Percentiles rank a stretch among this genome's conserved stretches.
phyloP scores from a whole-genome alignment of 2,113 vertebrate genomes.

The Prionailurus viverrinus region DNA sequence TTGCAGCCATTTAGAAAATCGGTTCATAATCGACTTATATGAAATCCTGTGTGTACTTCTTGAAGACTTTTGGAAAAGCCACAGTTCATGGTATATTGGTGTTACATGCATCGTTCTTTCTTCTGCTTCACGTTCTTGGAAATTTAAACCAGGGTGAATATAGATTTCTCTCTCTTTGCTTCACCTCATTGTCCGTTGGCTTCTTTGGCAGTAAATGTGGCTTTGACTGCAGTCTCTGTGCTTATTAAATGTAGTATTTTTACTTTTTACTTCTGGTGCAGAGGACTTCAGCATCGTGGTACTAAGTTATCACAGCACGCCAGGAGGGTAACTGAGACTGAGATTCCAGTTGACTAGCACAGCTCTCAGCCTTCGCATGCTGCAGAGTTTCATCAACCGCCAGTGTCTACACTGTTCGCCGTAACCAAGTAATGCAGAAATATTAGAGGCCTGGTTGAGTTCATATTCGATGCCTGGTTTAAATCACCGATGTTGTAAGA shows the following conservation, averaged over 20 bases:
- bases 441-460: constrained; percentile 83
- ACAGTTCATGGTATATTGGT: background rate
- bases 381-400: constrained; percentile 67
- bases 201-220: constrained; percentile 53
- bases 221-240: constrained; percentile 79
- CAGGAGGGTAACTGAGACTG: constrained; percentile 59
- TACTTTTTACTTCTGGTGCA: constrained; percentile 64
- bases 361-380: constrained; percentile 51
- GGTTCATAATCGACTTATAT: background rate
- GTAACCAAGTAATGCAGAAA: constrained; percentile 84
- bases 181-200: constrained; percentile 58
- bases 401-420: constrained; percentile 80
- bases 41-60: constrained; percentile 17
- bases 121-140: constrained; percentile 61
- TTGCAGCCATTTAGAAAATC: constrained; percentile 39
- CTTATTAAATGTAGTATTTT: constrained; percentile 81
- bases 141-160: constrained; percentile 65
- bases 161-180: constrained; percentile 46
- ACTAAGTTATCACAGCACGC: constrained; percentile 52
- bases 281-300: background rate
- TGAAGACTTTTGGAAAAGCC: constrained; percentile 25
- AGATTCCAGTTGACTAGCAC: constrained; percentile 56
- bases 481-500: constrained; percentile 88
- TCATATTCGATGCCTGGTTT: constrained; percentile 88
- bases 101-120: background rate